Conservation (phyloP, 1,140 invertebrate species). For the Drosophila sp. region DNA sequence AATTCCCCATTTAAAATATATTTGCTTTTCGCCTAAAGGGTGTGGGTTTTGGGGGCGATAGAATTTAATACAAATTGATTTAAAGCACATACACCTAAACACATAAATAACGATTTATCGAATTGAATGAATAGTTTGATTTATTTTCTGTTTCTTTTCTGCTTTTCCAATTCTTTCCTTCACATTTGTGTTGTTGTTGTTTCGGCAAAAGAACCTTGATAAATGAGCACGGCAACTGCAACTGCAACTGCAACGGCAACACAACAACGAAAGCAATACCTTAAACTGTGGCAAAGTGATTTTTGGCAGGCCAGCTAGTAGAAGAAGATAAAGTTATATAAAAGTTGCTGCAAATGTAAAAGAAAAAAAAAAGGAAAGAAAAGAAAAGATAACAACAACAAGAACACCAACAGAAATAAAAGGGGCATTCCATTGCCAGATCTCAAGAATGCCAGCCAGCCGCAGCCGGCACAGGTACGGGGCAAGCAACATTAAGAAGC, state of each 20-base stretch:
- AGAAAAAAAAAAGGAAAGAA: slow-evolving; percentile 16
- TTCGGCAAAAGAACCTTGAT: slow-evolving; percentile 52
- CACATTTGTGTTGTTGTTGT: background rate
- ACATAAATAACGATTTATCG: background rate
- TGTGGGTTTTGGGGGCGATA: no score
- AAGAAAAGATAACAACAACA: background rate
- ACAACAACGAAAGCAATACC: slow-evolving; percentile 79
- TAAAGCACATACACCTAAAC: background rate
- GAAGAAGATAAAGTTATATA: slow-evolving; percentile 37
- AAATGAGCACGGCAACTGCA: slow-evolving; percentile 39
- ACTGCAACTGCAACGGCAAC: slow-evolving; percentile 54
- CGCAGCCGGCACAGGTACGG: slow-evolving; percentile 40
- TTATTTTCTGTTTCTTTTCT: background rate
- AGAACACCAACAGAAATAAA: background rate
- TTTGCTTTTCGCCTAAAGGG: no score
- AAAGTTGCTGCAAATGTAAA: slow-evolving; percentile 44
- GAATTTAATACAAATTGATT: background rate
- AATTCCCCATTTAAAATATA: no score
- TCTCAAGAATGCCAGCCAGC: slow-evolving; percentile 59
- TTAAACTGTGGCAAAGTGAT: slow-evolving; percentile 65
- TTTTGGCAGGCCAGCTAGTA: slow-evolving; percentile 44
- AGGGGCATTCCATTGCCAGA: slow-evolving; percentile 21
- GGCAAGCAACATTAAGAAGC: slow-evolving; percentile 27
- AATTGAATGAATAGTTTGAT: slow-evolving; percentile 6
- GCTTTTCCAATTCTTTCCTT: background rate